Percentiles rank a stretch among this genome's conserved stretches.
phyloP scores from a whole-genome alignment of 1,140 invertebrate species.

The Plutomurus gul region DNA sequence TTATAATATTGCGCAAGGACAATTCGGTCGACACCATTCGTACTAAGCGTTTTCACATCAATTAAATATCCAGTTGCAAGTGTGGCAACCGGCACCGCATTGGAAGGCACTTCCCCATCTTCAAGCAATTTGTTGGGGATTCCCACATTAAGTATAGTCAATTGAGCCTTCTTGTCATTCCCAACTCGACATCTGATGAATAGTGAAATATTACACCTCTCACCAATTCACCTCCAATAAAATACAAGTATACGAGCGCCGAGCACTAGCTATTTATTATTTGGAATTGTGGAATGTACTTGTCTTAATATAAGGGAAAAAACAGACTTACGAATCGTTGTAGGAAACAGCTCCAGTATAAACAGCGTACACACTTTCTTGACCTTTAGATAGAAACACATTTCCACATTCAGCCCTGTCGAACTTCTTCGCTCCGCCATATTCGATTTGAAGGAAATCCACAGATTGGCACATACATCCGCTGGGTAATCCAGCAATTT shows the following conservation, averaged over 20 bases:
- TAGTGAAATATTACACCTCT: too few relatives aligned
- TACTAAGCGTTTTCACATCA: constrained; percentile 33
- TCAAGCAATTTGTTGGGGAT: background rate
- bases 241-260: too few relatives aligned
- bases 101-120: background rate
- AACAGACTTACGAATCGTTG: constrained; percentile 30
- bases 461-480: background rate
- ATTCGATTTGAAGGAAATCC: background rate
- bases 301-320: background rate
- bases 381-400: background rate
- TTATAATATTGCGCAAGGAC: constrained; percentile 31
- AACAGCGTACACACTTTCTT: background rate
- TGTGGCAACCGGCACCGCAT: background rate
- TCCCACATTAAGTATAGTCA: background rate
- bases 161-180: background rate
- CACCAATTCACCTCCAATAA: too few relatives aligned
- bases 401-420: background rate
- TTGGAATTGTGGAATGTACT: background rate
- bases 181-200: too few relatives aligned
- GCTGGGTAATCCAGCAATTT: background rate
- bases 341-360: constrained; percentile 6
- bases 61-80: constrained; percentile 20
- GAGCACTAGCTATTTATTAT: too few relatives aligned
- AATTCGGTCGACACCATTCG: background rate
- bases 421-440: background rate